These are phyloP conservation scores for Psilopsiagon aurifrons DNA, from an alignment of 2,113 vertebrate genomes.

Conservation along the genomic window DNA sequence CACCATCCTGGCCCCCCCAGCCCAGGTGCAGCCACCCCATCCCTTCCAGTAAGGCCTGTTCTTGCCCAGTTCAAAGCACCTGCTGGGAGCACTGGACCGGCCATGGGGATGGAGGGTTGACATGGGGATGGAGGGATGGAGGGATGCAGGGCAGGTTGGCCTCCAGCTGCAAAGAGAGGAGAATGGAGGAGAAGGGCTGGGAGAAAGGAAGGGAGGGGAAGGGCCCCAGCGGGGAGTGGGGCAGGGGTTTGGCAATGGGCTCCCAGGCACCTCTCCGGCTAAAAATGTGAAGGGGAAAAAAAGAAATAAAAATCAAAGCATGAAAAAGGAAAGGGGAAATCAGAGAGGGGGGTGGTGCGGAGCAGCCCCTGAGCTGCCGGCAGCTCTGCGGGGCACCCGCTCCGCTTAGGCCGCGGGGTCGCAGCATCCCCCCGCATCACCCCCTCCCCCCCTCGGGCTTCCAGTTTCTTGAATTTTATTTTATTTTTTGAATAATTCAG, in stretches of 20 bases:
- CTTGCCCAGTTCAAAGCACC: neutral
- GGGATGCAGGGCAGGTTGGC: neutral
- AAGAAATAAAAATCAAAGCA: neutral
- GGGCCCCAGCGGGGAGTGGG: neutral
- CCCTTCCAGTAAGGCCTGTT: neutral
- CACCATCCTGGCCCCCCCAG: neutral
- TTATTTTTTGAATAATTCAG: slow-evolving; percentile 35
- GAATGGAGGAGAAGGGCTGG: neutral
- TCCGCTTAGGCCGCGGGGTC: slow-evolving; percentile 17
- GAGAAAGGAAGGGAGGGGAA: neutral
- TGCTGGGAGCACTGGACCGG: neutral
- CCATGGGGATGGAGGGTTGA: neutral
- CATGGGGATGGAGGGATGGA: neutral
- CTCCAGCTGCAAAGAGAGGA: slow-evolving; percentile 34
- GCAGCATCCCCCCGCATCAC: neutral
- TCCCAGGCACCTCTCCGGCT: neutral
- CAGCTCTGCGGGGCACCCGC: neutral
- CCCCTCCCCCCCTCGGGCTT: neutral
- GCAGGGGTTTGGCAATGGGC: neutral
- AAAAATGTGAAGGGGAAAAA: neutral
- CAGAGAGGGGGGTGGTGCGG: neutral
- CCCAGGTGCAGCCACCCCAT: neutral
- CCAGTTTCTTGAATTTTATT: neutral
- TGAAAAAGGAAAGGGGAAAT: neutral
- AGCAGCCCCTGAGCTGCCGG: neutral